phyloP scores from a whole-genome alignment of 2,888 invertebrate species.

The Pollenia griseotomentosa region DNA sequence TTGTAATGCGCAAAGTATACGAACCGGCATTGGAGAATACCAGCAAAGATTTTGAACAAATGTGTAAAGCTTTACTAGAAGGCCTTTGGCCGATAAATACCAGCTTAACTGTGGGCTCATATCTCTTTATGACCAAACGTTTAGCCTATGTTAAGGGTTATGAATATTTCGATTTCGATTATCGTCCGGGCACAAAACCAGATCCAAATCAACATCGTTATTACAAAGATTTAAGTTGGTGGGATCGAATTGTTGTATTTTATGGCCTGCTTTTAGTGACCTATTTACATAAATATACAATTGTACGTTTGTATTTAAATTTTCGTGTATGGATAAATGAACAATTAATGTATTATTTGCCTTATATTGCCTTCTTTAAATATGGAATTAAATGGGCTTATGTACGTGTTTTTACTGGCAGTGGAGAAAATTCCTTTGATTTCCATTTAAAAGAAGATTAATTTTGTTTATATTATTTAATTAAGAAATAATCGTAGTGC shows the following conservation, averaged over 20 bases:
- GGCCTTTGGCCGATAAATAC: conserved; percentile 90
- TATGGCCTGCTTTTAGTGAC: conserved; percentile 81
- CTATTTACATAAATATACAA: conserved; percentile 84
- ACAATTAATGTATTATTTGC: conserved; percentile 88
- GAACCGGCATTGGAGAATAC: conserved; percentile 87
- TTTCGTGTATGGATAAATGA: conserved; percentile 86
- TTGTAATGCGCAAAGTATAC: conserved; percentile 87
- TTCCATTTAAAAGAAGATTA: conserved; percentile 79
- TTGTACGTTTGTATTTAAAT: conserved; percentile 88
- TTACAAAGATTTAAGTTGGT: conserved; percentile 84
- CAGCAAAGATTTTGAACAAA: conserved; percentile 87
- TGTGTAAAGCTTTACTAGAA: conserved; percentile 87
- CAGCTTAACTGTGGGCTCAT: conserved; percentile 86
- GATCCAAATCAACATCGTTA: conserved; percentile 83
- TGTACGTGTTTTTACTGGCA: conserved; percentile 85
- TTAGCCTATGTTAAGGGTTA: conserved; percentile 87
- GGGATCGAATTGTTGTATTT: conserved; percentile 83
- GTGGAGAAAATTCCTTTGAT: conserved; percentile 73
- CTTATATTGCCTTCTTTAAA: conserved; percentile 88
- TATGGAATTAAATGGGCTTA: conserved; percentile 87
- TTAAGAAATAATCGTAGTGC: background rate
- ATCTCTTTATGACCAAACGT: conserved; percentile 86
- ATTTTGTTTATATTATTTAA: background rate
- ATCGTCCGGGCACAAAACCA: conserved; percentile 74
- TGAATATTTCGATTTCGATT: conserved; percentile 84